Evolutionary conservation across 1,140 invertebrate species (phyloP), one percentile per base, ranked within the genome.

Genomic region (Asbolus verrucosus): DNA sequence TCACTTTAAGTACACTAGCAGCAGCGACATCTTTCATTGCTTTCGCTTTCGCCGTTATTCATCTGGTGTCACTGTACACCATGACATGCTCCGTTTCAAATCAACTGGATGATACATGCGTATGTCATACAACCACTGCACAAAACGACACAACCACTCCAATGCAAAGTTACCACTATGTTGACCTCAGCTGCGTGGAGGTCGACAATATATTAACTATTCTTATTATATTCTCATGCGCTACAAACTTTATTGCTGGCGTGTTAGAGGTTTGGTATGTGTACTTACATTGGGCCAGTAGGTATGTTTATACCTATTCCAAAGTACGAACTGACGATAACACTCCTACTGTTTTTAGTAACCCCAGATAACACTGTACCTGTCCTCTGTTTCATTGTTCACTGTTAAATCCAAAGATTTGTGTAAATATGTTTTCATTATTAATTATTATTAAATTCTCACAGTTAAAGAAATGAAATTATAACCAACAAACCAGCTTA

Each of bases 151-250:
- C 54, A 19, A 31, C 39, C 6, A 39, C 72, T 18, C 68, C 72
- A n/a, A 68, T 68, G 1, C 68, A 74, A 8, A 75, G 62, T 67
- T 80, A 78, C 71, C 79, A 80, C 43, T 85, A 85, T 69, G 69
- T 76, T 9, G 83, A 84, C 63, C 77, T 85, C 8, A 80, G 77
- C 19, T 85, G 84, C 69, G 70, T 74, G 0, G 83, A 85, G 72
- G 82, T 85, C 18, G 74, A 83, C 66, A 76, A 77, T 62, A 73
- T 81, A 66, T 72, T 84, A 39, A 75, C 72, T 1, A 75, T 82
- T 11, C 73, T 85, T 5, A 69, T 84, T 15, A 80, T 83, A 18
- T 79, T 77, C 2, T 82, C 81, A 0, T 77, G 79, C 62, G 76
- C 79, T 15, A 70, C 77, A 2, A 85, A 83, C 67, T 65, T 72